Evolutionary conservation across 1,140 invertebrate genomes (phyloP).

Genomic region (Scaptomyza hsui): DNA sequence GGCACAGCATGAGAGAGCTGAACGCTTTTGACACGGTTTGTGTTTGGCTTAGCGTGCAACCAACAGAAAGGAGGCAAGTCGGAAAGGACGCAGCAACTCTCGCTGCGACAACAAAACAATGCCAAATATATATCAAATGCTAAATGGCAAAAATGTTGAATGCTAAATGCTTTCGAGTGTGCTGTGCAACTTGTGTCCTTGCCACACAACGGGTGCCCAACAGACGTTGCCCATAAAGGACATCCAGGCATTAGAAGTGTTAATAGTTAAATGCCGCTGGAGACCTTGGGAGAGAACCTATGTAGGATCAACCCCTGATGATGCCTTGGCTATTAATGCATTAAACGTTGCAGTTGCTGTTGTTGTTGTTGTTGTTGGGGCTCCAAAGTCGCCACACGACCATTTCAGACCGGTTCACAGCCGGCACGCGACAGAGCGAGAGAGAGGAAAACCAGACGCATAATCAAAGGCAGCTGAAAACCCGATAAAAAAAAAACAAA

Average conservation of each 20-base stretch:
- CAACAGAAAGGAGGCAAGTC: slow-evolving; percentile 35
- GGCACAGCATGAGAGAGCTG: slow-evolving; percentile 57
- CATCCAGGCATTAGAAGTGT: slow-evolving; percentile 68
- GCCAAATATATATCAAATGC: slow-evolving; percentile 10
- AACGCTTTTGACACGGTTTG: slow-evolving; percentile 66
- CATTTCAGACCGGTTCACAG: slow-evolving; percentile 60
- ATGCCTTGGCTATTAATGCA: slow-evolving; percentile 29
- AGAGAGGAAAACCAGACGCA: slow-evolving; percentile 24
- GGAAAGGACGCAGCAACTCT: slow-evolving; percentile 17
- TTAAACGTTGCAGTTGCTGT: slow-evolving; percentile 13
- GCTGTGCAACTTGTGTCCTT: slow-evolving; percentile 15
- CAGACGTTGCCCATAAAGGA: slow-evolving; percentile 60
- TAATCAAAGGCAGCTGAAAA: slow-evolving; percentile 37
- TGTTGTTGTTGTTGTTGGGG: background rate
- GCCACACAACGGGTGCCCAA: slow-evolving; percentile 36
- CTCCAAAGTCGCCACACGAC: slow-evolving; percentile 40
- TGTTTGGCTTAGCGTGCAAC: slow-evolving; percentile 71
- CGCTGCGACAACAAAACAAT: slow-evolving; percentile 1
- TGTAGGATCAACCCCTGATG: background rate
- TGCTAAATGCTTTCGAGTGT: slow-evolving; percentile 20
- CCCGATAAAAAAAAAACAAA: slow-evolving; percentile 4
- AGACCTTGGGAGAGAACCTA: slow-evolving; percentile 8
- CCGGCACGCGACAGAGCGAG: slow-evolving; percentile 70
- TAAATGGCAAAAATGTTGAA: slow-evolving; percentile 17
- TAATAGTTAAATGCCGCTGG: slow-evolving; percentile 74